Percentiles rank a stretch among this genome's conserved stretches.
These are phyloP conservation scores for Formica aserva DNA, from an alignment of 2,888 invertebrate genomes.

Conservation along the genomic window DNA sequence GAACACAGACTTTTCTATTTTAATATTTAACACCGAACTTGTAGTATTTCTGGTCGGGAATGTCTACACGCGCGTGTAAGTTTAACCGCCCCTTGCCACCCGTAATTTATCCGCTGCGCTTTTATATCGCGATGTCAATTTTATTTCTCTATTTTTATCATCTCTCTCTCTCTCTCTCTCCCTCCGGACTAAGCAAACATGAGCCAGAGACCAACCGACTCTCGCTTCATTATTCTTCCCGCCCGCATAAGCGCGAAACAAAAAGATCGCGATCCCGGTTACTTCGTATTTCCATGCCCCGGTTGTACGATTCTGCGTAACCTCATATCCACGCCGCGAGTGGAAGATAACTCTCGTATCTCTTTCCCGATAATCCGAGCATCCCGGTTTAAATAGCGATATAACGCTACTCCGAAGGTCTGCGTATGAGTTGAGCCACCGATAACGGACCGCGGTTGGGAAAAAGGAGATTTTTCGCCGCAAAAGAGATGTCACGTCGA, in stretches of 20 bases:
- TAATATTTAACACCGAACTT: constrained; percentile 47
- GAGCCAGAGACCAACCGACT: not conserved
- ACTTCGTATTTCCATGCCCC: constrained; percentile 18
- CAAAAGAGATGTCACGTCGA: not conserved
- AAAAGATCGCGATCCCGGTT: constrained; percentile 36
- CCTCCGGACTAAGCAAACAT: not conserved
- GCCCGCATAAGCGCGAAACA: constrained; percentile 22
- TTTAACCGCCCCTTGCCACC: constrained; percentile 20
- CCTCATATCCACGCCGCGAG: not conserved
- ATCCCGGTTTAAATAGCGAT: constrained; percentile 11
- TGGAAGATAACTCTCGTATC: not conserved
- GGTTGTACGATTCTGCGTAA: not conserved
- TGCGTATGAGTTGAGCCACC: not conserved
- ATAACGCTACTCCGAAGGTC: not conserved
- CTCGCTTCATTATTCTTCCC: constrained; percentile 36
- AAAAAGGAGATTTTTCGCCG: not conserved
- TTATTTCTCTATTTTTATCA: constrained; percentile 25
- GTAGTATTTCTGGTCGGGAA: constrained; percentile 18
- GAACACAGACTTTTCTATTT: constrained; percentile 64
- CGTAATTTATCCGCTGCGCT: constrained; percentile 31
- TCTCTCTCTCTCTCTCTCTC: not conserved
- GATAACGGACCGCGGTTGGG: constrained; percentile 3
- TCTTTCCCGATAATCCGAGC: constrained; percentile 20
- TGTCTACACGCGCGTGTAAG: constrained; percentile 17
- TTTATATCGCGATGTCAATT: not conserved